Evolutionary conservation across 1,140 invertebrate species (phyloP), one percentile per base, ranked within the genome.

Genomic region (Zeugodacus cucurbitae): DNA sequence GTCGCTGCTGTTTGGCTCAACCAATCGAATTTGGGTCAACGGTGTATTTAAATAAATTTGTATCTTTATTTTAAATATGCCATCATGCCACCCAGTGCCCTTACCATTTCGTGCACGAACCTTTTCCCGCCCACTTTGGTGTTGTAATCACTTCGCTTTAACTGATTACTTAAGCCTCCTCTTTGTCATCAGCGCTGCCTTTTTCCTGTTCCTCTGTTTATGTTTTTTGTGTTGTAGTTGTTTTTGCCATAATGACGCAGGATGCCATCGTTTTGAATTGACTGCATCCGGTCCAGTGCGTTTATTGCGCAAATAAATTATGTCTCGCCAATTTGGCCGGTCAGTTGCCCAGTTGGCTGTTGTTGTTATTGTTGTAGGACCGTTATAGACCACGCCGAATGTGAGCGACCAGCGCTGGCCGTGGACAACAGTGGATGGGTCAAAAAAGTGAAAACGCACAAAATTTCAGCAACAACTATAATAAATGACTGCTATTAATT

Each of bases 191-290:
- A 26, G 2, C 22, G 10, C 58, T 26, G 58, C 3, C 58, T 62
- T 26, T 62, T 62, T 62, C 4, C 14, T 74, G 17, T 37, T 62
- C 6, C 34, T 17, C 67, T 41, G 37, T 41, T 74, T 32, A 22
- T 20, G 22, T 70, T 37, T 74, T 41, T 74, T 37, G 74, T 41
- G 70, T 14, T 6, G 22, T 74, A 48, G n/a, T 48, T 82, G 37
- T 82, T 44, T 34, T 48, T 48, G 41, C n/a, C 48, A 37, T 82
- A 48, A 82, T 41, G n/a, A 44, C 41, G 41, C 85, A 58, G 85
- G 85, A 87, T 59, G 34, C 26, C 34, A 57, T 62, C 54, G 29
- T 87, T 87, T 87, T 87, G 44, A 87, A 87, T 87, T 87, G 85
- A 34, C 58, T 59, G 34, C 85, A 59, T 87, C 54, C 85, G 85